Percentiles rank a stretch among this genome's conserved stretches.
Conservation (phyloP, 2,113 vertebrate species). For the Cnemophilus loriae region DNA sequence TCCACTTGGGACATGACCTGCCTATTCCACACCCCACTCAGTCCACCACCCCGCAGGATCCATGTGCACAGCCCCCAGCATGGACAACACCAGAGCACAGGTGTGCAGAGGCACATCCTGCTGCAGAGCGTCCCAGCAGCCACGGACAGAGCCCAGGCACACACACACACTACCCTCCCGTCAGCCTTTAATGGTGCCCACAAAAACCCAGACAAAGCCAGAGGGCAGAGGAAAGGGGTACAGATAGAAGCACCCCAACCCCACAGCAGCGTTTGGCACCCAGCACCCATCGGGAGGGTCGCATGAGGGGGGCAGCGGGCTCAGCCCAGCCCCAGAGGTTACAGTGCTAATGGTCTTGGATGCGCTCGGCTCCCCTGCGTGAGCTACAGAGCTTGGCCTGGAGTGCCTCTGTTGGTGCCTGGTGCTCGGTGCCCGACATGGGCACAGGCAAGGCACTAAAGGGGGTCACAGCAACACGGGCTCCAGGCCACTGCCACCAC, state of each 20-base stretch:
- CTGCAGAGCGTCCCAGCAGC: accelerated
- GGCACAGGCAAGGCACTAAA: not conserved
- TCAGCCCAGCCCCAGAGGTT: slow-evolving; percentile 15
- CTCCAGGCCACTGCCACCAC: not conserved
- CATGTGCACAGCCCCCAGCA: not conserved
- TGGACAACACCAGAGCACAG: no score
- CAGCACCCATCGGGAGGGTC: not conserved
- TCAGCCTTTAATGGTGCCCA: slow-evolving; percentile 43
- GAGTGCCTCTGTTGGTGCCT: not conserved
- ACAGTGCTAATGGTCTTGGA: slow-evolving; percentile 38
- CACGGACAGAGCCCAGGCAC: not conserved
- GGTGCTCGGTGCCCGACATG: accelerated
- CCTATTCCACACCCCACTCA: accelerated
- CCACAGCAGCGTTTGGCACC: slow-evolving; percentile 14
- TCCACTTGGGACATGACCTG: accelerated
- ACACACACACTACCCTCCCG: not conserved
- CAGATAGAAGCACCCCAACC: not conserved
- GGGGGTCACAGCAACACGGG: not conserved
- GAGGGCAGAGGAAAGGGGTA: not conserved
- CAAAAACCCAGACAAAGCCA: not conserved
- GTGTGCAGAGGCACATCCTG: not conserved
- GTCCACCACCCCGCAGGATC: accelerated
- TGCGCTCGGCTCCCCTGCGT: accelerated
- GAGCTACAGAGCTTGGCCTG: accelerated
- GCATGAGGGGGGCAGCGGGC: not conserved